Evolutionary conservation across 2,113 vertebrate species (phyloP), one percentile per base, ranked within the genome.

Genomic region (Hiodon alosoides): DNA sequence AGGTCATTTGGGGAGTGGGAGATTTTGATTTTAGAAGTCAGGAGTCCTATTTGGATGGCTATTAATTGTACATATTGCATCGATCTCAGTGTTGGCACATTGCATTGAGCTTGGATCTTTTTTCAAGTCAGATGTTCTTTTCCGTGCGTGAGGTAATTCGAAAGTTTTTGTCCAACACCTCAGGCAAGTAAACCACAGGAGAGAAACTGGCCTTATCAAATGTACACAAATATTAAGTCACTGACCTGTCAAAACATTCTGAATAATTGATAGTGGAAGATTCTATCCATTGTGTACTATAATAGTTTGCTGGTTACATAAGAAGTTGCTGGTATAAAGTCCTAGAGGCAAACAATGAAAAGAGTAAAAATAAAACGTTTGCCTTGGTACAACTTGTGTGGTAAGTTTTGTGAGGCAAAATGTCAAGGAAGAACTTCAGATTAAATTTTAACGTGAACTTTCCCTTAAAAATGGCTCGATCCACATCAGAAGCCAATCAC

Each of bases 401-500:
- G 69, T 7, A 59, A 11, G 3, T 3, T 31, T n/a, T 58, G 58
- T 62, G n/a, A n/a, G 53, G 68, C 52, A 70, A 17, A 17, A 48
- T 67, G 51, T 70, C 53, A 54, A 55, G 53, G 68, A 70, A 70
- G 7, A 46, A 51, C 55, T 73, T 66, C 8, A 73, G 65, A 46
- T 66, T 2, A 65, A 55, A 73, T 71, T 9, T 73, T 73, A 16
- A 50, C 52, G 10, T 73, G 13, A 67, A 54, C 70, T 72, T 77
- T 10, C 58, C 4, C 69, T 57, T 46, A 46, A 46, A 72, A 57
- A 48, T 67, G 69, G 70, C 75, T 80, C 65, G 62, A 67, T 79
- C 83, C 83, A 85, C 86, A 87, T 84, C 79, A 81, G 69, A 85
- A 71, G 74, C 68, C 74, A 64, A 73, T 76, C 72, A 61, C 58